Evolutionary conservation across 2,888 invertebrate genomes (phyloP).

Genomic region (Branchipolynoe longqiensis): DNA sequence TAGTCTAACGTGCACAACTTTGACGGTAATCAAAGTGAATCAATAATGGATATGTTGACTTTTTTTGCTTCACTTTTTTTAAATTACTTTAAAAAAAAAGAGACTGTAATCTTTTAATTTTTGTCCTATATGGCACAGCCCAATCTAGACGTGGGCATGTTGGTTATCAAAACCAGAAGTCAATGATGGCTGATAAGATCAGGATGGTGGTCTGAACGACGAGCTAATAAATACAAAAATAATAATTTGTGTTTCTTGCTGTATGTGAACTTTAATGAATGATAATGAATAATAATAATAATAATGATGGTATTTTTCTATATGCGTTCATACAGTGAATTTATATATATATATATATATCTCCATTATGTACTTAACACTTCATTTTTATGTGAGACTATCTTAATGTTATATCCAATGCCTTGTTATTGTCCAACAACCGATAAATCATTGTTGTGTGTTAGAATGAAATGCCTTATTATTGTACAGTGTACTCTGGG

Average conservation of each 20-base stretch:
- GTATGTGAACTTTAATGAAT: conserved; percentile 35
- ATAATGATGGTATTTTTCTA: conserved; percentile 59
- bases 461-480: conserved; percentile 57
- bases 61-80: no score
- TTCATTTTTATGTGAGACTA: conserved; percentile 54
- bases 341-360: conserved; percentile 41
- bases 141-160: no score
- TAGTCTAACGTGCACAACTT: no score
- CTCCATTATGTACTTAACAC: conserved; percentile 56
- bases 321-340: conserved; percentile 47
- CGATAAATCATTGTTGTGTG: conserved; percentile 50
- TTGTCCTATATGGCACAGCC: no score
- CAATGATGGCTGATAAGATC: no score
- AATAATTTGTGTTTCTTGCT: conserved; percentile 49
- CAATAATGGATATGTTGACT: no score
- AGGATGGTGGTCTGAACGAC: neutral
- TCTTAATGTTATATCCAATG: conserved; percentile 56
- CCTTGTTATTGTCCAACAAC: conserved; percentile 56
- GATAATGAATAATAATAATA: no score
- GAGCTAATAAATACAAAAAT: no score
- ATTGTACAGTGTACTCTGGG: conserved; percentile 32
- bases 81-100: no score
- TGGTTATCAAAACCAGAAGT: no score
- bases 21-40: no score
- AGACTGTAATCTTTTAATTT: no score